phyloP scores from a whole-genome alignment of 2,797 vertebrate species.

The Onychomys torridus region DNA sequence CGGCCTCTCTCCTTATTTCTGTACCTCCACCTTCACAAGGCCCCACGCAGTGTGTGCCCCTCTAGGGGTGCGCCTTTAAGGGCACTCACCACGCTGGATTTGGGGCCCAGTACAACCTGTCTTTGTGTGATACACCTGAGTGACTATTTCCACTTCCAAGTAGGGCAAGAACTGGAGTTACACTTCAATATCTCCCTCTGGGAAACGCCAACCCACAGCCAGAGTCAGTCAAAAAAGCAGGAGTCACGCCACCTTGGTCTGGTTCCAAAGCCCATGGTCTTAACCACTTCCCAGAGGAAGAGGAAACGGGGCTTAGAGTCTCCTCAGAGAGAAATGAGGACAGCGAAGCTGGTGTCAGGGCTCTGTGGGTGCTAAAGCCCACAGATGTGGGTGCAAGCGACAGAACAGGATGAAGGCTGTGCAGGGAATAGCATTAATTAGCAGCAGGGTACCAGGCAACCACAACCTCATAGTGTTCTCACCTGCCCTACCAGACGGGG shows the following conservation, averaged over 20 bases:
- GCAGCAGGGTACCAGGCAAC: not conserved
- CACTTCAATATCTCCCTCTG: not conserved
- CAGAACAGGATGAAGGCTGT: not conserved
- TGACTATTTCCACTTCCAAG: not conserved
- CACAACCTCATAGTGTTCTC: not conserved
- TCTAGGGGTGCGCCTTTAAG: not conserved
- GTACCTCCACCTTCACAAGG: not conserved
- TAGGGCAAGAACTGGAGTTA: not conserved
- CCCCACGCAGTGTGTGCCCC: not conserved
- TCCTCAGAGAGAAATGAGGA: not conserved
- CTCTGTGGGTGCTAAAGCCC: not conserved
- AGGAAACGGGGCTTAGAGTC: slow-evolving; percentile 17
- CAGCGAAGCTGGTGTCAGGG: not conserved
- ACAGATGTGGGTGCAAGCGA: not conserved
- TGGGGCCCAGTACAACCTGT: not conserved
- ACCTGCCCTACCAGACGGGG: not conserved
- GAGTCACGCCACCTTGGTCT: not conserved
- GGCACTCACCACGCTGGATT: not conserved
- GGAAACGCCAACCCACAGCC: not conserved
- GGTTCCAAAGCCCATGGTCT: slow-evolving; percentile 25
- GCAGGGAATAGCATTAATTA: not conserved
- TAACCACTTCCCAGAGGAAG: slow-evolving; percentile 60
- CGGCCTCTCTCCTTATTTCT: not conserved
- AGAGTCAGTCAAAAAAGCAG: not conserved
- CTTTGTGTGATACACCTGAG: not conserved